A percentile compares a stretch with the other conserved stretches of the same genome.
Conservation (phyloP, 2,888 invertebrate species). For the Loripinus fragilis region DNA sequence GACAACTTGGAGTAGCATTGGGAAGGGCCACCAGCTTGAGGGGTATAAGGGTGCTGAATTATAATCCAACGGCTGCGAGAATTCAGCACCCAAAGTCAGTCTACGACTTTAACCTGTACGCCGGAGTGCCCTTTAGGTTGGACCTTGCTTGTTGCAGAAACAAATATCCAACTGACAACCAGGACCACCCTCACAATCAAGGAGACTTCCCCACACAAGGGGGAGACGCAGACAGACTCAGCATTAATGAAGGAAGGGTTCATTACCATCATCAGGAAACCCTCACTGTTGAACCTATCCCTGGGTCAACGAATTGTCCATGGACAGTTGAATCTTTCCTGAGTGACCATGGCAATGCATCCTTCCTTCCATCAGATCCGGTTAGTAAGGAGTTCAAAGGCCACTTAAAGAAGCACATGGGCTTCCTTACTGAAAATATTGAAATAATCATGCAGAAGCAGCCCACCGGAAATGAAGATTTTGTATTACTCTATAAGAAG, state of each 20-base stretch:
- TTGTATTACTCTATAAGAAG: not conserved
- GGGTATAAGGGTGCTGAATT: conserved; percentile 28
- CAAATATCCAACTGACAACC: too few relatives aligned
- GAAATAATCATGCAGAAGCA: not conserved
- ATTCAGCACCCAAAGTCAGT: conserved; percentile 24
- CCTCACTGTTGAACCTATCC: not conserved
- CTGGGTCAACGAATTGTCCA: too few relatives aligned
- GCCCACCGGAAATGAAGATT: not conserved
- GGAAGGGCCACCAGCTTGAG: conserved; percentile 24
- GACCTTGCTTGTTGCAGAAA: too few relatives aligned
- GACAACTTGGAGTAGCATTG: conserved; percentile 37
- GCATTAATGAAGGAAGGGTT: not conserved
- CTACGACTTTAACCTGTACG: too few relatives aligned
- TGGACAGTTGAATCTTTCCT: too few relatives aligned
- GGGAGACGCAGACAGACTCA: not conserved
- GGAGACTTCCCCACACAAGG: too few relatives aligned
- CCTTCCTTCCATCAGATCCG: not conserved
- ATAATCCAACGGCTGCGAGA: conserved; percentile 9
- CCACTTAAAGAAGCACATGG: not conserved
- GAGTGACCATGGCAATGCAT: too few relatives aligned
- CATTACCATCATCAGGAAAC: not conserved
- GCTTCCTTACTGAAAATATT: not conserved
- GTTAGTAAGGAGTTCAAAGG: not conserved
- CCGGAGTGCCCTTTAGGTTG: too few relatives aligned
- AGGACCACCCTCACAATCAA: too few relatives aligned